These are phyloP conservation scores for Drosophila lowei DNA, from an alignment of 1,140 invertebrate genomes.

Conservation along the genomic window DNA sequence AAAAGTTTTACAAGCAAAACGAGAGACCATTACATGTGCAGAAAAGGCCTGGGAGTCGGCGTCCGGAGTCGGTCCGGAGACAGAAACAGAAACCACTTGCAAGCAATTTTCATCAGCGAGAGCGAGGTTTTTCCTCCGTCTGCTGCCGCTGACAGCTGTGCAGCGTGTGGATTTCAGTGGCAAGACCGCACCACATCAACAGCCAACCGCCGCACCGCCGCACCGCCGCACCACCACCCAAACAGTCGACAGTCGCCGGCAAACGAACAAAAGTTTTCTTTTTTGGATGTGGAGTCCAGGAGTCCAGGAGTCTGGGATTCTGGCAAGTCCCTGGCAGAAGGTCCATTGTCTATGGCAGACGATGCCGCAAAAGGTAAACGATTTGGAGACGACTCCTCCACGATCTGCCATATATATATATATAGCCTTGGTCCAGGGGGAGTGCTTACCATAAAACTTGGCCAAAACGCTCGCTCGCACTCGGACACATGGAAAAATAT, in stretches of 20 bases:
- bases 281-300: too few relatives aligned
- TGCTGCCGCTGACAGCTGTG: conserved; percentile 65
- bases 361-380: conserved; percentile 69
- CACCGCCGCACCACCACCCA: conserved; percentile 20
- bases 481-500: conserved; percentile 59
- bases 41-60: conserved; percentile 40
- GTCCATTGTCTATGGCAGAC: conserved; percentile 66
- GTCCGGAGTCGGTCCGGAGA: conserved; percentile 37
- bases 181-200: conserved; percentile 45
- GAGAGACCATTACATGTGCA: conserved; percentile 71
- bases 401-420: too few relatives aligned
- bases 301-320: too few relatives aligned
- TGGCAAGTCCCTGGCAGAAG: conserved; percentile 8
- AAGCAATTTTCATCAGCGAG: conserved; percentile 78
- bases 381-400: conserved; percentile 23
- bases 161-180: conserved; percentile 60
- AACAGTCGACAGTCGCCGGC: not conserved
- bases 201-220: conserved; percentile 2
- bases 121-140: conserved; percentile 31
- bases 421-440: conserved; percentile 25
- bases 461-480: conserved; percentile 23
- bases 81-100: conserved; percentile 79
- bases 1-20: conserved; percentile 82
- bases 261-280: not conserved
- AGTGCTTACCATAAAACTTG: conserved; percentile 70